phyloP scores from a whole-genome alignment of 2,797 vertebrate genomes.

The Anisognathus igniventris region DNA sequence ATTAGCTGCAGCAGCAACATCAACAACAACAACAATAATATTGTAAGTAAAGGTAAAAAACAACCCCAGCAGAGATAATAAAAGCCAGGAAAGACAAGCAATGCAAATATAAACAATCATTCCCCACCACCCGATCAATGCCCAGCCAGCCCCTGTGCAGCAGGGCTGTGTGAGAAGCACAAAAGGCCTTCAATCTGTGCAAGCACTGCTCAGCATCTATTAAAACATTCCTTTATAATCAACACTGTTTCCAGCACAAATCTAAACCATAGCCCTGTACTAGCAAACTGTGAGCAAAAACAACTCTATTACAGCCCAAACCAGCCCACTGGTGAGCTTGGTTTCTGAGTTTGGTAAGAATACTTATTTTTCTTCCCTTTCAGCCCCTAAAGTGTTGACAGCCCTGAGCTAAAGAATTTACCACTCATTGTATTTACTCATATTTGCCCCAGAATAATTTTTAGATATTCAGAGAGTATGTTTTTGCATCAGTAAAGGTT shows the following conservation, averaged over 20 bases:
- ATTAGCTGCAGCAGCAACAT: accelerated
- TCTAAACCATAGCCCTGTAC: not conserved
- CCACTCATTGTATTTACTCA: constrained; percentile 1
- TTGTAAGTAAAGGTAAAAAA: not conserved
- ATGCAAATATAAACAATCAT: not conserved
- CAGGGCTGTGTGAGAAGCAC: not conserved
- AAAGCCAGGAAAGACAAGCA: not conserved
- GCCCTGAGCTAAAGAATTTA: not conserved
- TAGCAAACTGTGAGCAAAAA: not conserved
- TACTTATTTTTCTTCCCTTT: not conserved
- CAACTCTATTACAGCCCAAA: not conserved
- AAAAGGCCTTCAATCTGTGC: not conserved
- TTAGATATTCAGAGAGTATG: constrained; percentile 26
- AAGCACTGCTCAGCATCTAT: not conserved
- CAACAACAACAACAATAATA: not conserved
- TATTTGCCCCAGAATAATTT: constrained; percentile 37
- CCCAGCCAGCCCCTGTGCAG: accelerated
- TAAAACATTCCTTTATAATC: not conserved
- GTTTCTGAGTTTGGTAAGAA: not conserved
- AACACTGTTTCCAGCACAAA: not conserved
- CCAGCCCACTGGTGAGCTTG: not conserved
- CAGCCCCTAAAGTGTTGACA: not conserved
- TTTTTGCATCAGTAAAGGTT: constrained; percentile 49
- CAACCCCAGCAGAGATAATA: not conserved
- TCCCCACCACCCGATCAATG: accelerated